Conservation (phyloP, 2,888 invertebrate species). For the Formica aserva region DNA sequence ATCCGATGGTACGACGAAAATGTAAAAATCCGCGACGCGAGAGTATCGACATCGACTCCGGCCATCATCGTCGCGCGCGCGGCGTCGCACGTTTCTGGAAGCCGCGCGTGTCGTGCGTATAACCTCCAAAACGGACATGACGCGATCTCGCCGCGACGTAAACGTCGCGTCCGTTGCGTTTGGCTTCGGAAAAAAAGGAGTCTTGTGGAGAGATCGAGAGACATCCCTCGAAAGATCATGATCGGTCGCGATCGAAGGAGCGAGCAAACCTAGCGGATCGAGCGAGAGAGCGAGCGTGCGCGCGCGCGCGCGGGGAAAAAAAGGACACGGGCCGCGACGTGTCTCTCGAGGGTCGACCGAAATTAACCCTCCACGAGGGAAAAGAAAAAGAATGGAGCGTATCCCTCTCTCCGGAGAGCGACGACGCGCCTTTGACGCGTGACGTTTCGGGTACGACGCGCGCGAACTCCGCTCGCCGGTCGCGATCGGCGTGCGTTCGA, state of each 20-base stretch:
- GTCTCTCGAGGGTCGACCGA: constrained; percentile 67
- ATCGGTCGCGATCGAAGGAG: constrained; percentile 7
- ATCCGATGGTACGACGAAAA: not conserved
- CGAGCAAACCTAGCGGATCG: too few species aligned
- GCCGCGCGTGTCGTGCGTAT: constrained; percentile 30
- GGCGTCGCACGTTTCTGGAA: constrained; percentile 20
- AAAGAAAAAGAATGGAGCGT: constrained; percentile 61
- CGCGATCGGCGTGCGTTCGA: not conserved
- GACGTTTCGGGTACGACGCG: constrained; percentile 26
- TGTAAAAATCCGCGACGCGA: not conserved
- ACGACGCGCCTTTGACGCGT: constrained; percentile 32
- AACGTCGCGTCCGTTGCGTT: not conserved
- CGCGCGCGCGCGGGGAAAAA: not conserved
- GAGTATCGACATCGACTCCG: constrained; percentile 33
- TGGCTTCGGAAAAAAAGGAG: not conserved
- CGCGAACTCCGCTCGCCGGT: constrained; percentile 5
- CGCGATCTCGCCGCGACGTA: not conserved
- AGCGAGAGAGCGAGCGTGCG: not conserved
- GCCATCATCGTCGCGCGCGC: not conserved
- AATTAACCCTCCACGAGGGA: constrained; percentile 74
- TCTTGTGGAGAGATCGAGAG: not conserved
- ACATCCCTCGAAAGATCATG: not conserved
- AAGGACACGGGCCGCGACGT: not conserved
- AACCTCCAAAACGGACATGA: constrained; percentile 21
- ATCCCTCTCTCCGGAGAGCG: constrained; percentile 30